A percentile compares a stretch with the other conserved stretches of the same genome.
Conservation (phyloP, 2,797 vertebrate genomes). For the Hemitrygon akajei region DNA sequence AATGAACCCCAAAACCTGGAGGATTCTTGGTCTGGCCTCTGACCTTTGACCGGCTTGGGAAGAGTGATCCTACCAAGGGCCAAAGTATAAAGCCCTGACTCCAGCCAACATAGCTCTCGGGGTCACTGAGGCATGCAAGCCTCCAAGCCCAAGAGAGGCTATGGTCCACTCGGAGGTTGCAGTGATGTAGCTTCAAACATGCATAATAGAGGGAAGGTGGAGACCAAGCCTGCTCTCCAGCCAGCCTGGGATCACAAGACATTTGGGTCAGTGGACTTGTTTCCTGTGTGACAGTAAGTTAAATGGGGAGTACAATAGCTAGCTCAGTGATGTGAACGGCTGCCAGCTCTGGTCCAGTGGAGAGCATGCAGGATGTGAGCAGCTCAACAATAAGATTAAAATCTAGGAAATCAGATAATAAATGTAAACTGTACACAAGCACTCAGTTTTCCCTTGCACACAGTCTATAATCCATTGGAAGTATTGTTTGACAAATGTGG, state of each 20-base stretch:
- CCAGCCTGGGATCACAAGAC: background rate
- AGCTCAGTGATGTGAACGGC: slow-evolving; percentile 14
- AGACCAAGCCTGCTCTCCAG: background rate
- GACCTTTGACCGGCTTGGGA: no score
- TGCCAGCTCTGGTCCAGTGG: background rate
- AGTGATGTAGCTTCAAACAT: background rate
- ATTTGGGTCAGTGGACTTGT: background rate
- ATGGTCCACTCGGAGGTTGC: no score
- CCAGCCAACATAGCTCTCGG: no score
- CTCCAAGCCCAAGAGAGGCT: no score
- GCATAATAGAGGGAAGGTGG: background rate
- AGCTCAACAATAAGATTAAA: slow-evolving; percentile 32
- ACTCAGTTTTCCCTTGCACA: background rate
- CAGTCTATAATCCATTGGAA: slow-evolving; percentile 23
- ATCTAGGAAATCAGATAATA: slow-evolving; percentile 24
- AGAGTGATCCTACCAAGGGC: no score
- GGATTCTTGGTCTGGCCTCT: no score
- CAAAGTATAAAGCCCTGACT: no score
- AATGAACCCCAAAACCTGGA: no score
- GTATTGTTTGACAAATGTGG: slow-evolving; percentile 30
- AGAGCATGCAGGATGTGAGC: slow-evolving; percentile 15
- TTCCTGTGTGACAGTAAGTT: slow-evolving; percentile 7
- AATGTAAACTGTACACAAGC: slow-evolving; percentile 23
- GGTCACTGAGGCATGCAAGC: no score
- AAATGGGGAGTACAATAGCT: slow-evolving; percentile 14